Evolutionary conservation across 1,140 invertebrate species (phyloP).

Genomic region (Macrocentrus cingulum): DNA sequence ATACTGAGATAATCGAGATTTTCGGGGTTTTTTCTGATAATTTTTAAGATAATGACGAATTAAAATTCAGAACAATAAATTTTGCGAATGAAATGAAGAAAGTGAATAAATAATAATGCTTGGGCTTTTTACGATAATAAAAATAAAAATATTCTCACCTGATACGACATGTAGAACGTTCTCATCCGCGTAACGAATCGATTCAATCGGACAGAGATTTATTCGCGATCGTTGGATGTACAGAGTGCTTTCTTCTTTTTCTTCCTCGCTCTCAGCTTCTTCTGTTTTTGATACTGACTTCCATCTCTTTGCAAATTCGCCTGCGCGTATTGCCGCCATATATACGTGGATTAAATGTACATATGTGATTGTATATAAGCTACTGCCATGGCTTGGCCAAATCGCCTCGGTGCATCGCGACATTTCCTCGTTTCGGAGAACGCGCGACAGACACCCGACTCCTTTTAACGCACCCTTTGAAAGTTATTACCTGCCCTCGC

Average conservation of each 20-base stretch:
- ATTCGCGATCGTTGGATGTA: not conserved
- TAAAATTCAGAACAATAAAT: no score
- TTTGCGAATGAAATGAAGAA: no score
- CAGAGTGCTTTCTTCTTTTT: slow-evolving; percentile 1
- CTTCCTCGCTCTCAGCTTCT: slow-evolving; percentile 1
- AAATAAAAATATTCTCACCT: slow-evolving; percentile 11
- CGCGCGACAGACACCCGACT: slow-evolving; percentile 26
- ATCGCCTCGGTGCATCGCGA: slow-evolving; percentile 30
- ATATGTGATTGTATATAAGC: not conserved
- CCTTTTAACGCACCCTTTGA: slow-evolving; percentile 29
- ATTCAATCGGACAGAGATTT: slow-evolving; percentile 28
- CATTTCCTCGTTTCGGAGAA: slow-evolving; percentile 32
- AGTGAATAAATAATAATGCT: no score
- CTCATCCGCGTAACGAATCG: slow-evolving; percentile 33
- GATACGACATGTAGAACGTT: not conserved
- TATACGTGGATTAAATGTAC: slow-evolving; percentile 2
- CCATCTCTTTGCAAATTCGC: not conserved
- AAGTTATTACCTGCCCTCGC: slow-evolving; percentile 28
- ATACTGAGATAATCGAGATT: no score
- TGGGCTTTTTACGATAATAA: slow-evolving; percentile 1
- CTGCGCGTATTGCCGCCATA: not conserved
- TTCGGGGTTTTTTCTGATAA: no score
- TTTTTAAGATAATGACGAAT: no score
- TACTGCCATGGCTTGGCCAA: slow-evolving; percentile 13
- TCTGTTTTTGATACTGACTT: not conserved